A percentile compares a stretch with the other conserved stretches of the same genome.
Conservation (phyloP, 2,113 vertebrate species). For the Helogale parvula region DNA sequence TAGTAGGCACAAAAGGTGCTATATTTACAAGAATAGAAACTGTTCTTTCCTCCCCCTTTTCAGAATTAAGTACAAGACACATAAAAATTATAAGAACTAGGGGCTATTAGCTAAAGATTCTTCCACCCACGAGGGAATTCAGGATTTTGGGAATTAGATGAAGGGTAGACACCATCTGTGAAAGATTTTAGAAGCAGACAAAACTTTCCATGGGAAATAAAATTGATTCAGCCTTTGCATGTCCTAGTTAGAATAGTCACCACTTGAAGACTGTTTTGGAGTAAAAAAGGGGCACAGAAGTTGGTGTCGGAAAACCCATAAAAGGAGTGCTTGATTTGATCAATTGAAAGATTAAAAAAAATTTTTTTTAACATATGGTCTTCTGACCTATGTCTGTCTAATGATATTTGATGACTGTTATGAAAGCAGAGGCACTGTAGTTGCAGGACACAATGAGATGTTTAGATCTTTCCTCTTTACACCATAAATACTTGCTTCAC, state of each 20-base stretch:
- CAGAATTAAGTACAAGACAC: constrained; percentile 25
- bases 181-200: constrained; percentile 32
- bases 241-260: not conserved
- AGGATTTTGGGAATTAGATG: not conserved
- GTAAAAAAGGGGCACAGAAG: not conserved
- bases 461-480: not conserved
- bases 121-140: not conserved
- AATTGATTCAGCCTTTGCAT: not conserved
- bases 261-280: not conserved
- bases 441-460: fast-evolving
- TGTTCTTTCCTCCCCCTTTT: not conserved
- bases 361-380: not conserved
- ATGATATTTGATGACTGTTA: not conserved
- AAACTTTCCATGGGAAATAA: not conserved
- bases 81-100: not conserved
- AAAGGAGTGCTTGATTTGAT: not conserved
- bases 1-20: constrained; percentile 19
- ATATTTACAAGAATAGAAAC: constrained; percentile 53
- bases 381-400: not conserved
- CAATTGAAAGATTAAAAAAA: not conserved
- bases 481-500: not conserved
- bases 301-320: not conserved
- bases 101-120: not conserved
- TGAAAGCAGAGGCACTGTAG: not conserved
- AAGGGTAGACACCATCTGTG: not conserved